phyloP scores from a whole-genome alignment of 2,888 invertebrate species.

The Dryobotodes eremita region DNA sequence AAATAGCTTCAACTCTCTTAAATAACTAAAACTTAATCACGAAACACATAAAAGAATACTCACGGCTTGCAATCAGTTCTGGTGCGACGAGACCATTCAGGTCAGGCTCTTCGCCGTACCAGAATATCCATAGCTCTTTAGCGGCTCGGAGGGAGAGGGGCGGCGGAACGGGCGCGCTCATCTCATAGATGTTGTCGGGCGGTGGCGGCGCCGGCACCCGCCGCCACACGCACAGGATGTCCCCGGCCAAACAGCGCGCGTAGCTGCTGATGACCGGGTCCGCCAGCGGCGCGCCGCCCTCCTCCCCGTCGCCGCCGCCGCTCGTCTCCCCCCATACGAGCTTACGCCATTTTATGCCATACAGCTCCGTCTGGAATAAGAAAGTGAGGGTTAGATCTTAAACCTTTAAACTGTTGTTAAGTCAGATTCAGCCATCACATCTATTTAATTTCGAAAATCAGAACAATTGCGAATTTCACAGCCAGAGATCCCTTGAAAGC shows the following conservation, averaged over 20 bases:
- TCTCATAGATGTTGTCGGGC: conserved; percentile 83
- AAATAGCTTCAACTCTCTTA: background rate
- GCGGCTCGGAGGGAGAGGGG: conserved; percentile 96
- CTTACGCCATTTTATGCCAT: conserved; percentile 99
- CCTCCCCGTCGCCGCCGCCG: conserved; percentile 86
- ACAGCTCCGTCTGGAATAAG: conserved; percentile 97
- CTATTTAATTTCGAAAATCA: background rate
- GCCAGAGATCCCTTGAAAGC: background rate
- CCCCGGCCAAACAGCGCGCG: conserved; percentile 97
- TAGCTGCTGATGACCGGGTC: conserved; percentile 98
- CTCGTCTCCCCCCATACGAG: conserved; percentile 95
- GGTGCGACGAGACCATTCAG: conserved; percentile 95
- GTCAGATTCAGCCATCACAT: background rate
- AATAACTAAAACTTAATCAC: background rate
- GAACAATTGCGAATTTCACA: background rate
- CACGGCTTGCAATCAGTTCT: conserved; percentile 96
- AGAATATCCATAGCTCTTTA: conserved; percentile 99
- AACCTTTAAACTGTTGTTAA: conserved; percentile 2
- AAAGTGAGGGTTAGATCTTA: conserved; percentile 47
- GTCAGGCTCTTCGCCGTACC: conserved; percentile 99
- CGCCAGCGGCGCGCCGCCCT: conserved; percentile 93
- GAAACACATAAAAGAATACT: conserved; percentile 82
- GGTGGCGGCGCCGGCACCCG: conserved; percentile 93
- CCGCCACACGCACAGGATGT: conserved; percentile 99
- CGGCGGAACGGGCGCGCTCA: conserved; percentile 90